A percentile compares a stretch with the other conserved stretches of the same genome.
Evolutionary conservation across 2,888 invertebrate species (phyloP).

Genomic region (Pinctada fucata): DNA sequence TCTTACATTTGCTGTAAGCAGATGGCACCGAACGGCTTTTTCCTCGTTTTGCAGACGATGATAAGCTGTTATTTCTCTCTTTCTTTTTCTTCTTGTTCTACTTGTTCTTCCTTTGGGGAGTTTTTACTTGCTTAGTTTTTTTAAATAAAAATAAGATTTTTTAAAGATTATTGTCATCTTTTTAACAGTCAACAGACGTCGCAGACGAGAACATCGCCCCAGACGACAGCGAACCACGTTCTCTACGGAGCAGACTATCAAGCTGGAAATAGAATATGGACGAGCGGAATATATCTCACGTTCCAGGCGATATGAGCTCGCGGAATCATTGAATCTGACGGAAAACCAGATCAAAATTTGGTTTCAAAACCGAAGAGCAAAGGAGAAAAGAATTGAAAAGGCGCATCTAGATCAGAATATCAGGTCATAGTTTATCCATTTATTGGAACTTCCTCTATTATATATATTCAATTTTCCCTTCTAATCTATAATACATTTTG

Average conservation of each 20-base stretch:
- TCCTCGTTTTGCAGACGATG: too few relatives aligned
- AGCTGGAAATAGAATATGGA: conserved; percentile 93
- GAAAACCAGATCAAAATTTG: conserved; percentile 93
- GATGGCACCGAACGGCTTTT: too few relatives aligned
- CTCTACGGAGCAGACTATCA: conserved; percentile 93
- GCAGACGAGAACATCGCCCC: conserved; percentile 89
- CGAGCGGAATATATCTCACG: conserved; percentile 94
- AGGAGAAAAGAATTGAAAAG: conserved; percentile 96
- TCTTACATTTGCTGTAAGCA: too few relatives aligned
- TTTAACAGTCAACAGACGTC: conserved; percentile 86
- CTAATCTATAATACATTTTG: too few relatives aligned
- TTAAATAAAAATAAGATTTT: too few relatives aligned
- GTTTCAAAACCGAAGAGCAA: conserved; percentile 97
- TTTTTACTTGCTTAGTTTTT: too few relatives aligned
- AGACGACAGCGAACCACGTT: conserved; percentile 95
- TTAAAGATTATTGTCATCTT: too few relatives aligned
- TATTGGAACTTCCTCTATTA: too few relatives aligned
- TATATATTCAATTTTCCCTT: too few relatives aligned
- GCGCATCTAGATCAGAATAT: conserved; percentile 96
- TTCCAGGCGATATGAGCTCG: conserved; percentile 88
- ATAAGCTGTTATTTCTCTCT: too few relatives aligned
- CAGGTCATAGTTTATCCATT: conserved; percentile 80
- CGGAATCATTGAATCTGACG: conserved; percentile 82
- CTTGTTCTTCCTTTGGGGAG: too few relatives aligned
- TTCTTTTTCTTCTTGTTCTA: too few relatives aligned